phyloP scores from a whole-genome alignment of 35 echinoderm and acorn worm species.

The Holothuria glaberrima region DNA sequence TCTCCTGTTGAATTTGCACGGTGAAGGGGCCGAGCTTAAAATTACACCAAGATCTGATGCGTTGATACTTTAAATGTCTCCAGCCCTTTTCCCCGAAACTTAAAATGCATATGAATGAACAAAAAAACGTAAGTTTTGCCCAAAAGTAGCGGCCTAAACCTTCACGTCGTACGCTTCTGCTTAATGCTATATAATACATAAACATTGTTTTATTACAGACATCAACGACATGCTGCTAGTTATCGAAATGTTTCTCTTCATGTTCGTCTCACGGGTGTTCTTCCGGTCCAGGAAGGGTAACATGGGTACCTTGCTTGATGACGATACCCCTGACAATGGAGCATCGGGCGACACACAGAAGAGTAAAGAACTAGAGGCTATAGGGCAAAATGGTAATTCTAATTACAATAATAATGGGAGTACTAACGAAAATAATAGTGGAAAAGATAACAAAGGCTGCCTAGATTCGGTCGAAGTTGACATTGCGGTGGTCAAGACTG shows the following conservation, averaged over 20 bases:
- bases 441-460: neutral
- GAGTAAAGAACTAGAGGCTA: neutral
- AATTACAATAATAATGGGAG: constrained; percentile 3
- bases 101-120: too few relatives aligned
- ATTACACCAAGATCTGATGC: too few relatives aligned
- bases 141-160: too few relatives aligned
- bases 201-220: constrained; percentile 75
- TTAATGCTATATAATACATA: neutral
- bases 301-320: constrained; percentile 52
- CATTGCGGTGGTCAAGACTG: neutral
- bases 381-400: neutral
- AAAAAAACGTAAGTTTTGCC: too few relatives aligned
- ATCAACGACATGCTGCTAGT: constrained; percentile 85
- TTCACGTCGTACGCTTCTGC: too few relatives aligned
- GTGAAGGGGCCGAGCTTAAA: too few relatives aligned
- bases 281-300: constrained; percentile 82
- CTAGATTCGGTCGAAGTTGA: neutral
- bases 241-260: constrained; percentile 87
- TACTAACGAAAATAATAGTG: neutral
- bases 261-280: constrained; percentile 64
- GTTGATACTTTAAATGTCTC: too few relatives aligned
- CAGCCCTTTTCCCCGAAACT: too few relatives aligned
- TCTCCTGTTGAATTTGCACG: too few relatives aligned
- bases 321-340: neutral
- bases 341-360: neutral